Base-by-base conservation (phyloP, 2,113 vertebrate genomes). In the Triplophysa dalaica region DNA sequence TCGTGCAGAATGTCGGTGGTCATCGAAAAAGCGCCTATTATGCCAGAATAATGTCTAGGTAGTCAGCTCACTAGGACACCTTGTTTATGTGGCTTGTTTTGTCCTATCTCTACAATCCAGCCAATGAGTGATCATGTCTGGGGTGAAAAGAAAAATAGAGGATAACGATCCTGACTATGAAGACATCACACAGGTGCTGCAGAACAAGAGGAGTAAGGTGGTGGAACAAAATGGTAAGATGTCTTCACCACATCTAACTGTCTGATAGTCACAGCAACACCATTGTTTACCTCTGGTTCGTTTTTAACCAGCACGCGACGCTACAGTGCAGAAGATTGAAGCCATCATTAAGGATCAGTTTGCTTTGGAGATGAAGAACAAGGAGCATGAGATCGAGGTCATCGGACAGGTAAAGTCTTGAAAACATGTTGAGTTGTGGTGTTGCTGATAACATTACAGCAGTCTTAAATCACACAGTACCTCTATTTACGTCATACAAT, bases 361-460 rank as follows among this genome's bases (percentile, higher is more conserved):
- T 91, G 90, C 94, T 0, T 87, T 98, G 4, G 98, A 99, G 91
- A 96, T 99, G 95, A 99, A 97, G 92, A 99, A 94, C 90, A 99
- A 99, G 88, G 97, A 98, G 77, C 97, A 99, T 70, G 98, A 99
- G 89, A 98, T 99, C 81, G 96, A 98, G 91, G 95, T 99, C 70
- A 99, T 99, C 72, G 95, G 96, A 85, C 97, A 98, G 96, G 98
- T 99, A 95, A 7, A 14, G 29, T n/a, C 4, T 52, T n/a, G 17
- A 21, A 56, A 56, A 56, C 19, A n/a, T 19, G 16, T 52, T 14
- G 13, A 16, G 33, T 48, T 11, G 45, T 48, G 9, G 7, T 50
- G 45, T 3, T 14, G 11, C 2, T 13, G 11, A 38, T 50, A 2
- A 14, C 45, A 50, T 50, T 50, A 50, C 48, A 14, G 12, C 14